Evolutionary conservation across 2,797 vertebrate genomes (phyloP), one percentile per base, ranked within the genome.

Genomic region (Anguilla obscura): DNA sequence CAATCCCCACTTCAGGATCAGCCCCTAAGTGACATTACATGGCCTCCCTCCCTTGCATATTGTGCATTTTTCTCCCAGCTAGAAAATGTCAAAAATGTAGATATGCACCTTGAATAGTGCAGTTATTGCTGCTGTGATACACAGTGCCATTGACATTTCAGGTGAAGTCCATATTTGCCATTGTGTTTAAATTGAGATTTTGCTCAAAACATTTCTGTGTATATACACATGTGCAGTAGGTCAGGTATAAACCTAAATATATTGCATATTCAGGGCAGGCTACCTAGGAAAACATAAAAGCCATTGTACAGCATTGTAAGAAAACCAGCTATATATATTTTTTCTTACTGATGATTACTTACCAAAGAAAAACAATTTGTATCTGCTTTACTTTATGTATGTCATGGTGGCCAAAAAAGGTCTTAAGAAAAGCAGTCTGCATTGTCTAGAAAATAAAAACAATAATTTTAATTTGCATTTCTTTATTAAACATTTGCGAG

Each of bases 401-500:
- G 74, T 40, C 33, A 40, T 2, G 8, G 10, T 74, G 69, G 0
- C 69, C 30, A 16, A 76, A 52, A 40, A 76, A 14, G 36, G 6
- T 76, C 12, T n/a, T 33, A 76, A 33, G 74, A 24, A 58, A 58
- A 58, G 56, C 56, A 58, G 56, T 69, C 63, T 9, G 63, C n/a
- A 69, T 27, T 69, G n/a, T 69, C 24, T 27, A 69, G 63, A 69
- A 69, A n/a, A 69, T 69, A 69, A 74, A 63, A 48, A 76, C 69
- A 40, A 86, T 30, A 0, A 52, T 66, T 86, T 86, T 36, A 74
- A 86, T 86, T 86, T 33, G 24, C 27, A 94, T 96, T 96, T 96
- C 94, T 96, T 96, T 96, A 96, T 96, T 96, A 96, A 97, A 96
- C 95, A 94, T 95, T 95, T 95, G 92, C 94, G 95, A 95, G 95